Conservation (phyloP, 1,140 invertebrate genomes). For the Drosophila insularis region DNA sequence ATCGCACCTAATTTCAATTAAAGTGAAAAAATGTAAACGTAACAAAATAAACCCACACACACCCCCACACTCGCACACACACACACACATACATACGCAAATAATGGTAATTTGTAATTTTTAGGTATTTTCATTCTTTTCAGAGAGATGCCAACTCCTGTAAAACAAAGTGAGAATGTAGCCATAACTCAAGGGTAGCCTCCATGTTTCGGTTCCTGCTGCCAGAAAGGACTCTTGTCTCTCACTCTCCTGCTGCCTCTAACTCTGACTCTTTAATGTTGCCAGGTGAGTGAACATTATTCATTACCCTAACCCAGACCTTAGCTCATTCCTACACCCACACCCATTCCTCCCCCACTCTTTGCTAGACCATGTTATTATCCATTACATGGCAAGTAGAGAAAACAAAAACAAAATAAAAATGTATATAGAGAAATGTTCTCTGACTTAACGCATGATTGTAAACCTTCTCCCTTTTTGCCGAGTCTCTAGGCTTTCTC, state of each 20-base stretch:
- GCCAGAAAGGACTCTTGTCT: slow-evolving; percentile 15
- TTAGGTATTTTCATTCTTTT: slow-evolving; percentile 38
- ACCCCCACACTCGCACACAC: not conserved
- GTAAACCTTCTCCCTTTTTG: not conserved
- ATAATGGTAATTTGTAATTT: slow-evolving; percentile 68
- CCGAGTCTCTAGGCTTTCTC: slow-evolving; percentile 16
- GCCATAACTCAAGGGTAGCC: slow-evolving; percentile 56
- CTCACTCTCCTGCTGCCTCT: not conserved
- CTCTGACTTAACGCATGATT: slow-evolving; percentile 14
- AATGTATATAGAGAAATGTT: slow-evolving; percentile 8
- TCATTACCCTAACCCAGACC: slow-evolving; percentile 56
- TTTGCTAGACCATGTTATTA: slow-evolving; percentile 49
- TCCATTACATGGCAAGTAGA: slow-evolving; percentile 41
- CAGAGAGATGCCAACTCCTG: slow-evolving; percentile 24
- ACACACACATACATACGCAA: not conserved
- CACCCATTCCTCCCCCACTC: slow-evolving; percentile 2
- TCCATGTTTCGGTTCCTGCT: not conserved
- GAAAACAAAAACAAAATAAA: not conserved
- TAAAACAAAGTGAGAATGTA: slow-evolving; percentile 51
- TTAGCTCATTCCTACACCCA: slow-evolving; percentile 3
- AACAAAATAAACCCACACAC: not conserved
- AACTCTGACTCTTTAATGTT: slow-evolving; percentile 28
- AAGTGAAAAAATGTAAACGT: slow-evolving; percentile 41
- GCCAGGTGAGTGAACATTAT: slow-evolving; percentile 77
- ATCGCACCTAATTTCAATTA: slow-evolving; percentile 78